phyloP scores from a whole-genome alignment of 2,113 vertebrate species.

The Austrofundulus limnaeus region DNA sequence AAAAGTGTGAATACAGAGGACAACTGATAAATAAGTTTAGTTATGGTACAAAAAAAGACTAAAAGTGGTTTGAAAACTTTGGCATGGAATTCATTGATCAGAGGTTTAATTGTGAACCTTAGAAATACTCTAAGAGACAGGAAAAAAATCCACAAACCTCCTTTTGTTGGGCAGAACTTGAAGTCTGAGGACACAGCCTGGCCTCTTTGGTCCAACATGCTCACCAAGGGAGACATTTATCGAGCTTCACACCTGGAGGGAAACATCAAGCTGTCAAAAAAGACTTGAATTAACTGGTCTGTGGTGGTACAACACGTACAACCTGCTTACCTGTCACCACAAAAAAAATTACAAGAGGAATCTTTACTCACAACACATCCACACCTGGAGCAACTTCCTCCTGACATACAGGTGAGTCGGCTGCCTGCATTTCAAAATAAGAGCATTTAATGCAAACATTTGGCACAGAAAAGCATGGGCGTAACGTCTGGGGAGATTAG shows the following conservation, averaged over 20 bases:
- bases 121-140: too few relatives aligned
- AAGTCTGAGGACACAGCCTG: background rate
- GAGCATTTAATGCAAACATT: background rate
- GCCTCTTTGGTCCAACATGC: slow-evolving; percentile 32
- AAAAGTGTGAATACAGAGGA: too few relatives aligned
- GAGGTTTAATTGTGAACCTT: too few relatives aligned
- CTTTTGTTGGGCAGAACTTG: background rate
- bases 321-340: background rate
- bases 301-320: background rate
- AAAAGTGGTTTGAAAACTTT: too few relatives aligned
- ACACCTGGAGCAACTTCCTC: slow-evolving; percentile 36
- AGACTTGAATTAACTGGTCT: accelerated
- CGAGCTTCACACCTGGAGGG: background rate
- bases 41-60: too few relatives aligned
- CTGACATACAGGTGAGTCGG: background rate
- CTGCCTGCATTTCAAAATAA: slow-evolving; percentile 6
- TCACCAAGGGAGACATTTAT: background rate
- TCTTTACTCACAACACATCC: background rate
- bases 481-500: too few relatives aligned
- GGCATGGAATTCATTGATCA: too few relatives aligned
- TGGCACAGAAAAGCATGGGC: too few relatives aligned
- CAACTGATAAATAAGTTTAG: too few relatives aligned
- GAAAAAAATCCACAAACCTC: slow-evolving; percentile 33
- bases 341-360: slow-evolving; percentile 26
- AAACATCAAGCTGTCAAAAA: background rate